phyloP scores from a whole-genome alignment of 2,797 vertebrate genomes.

The Glossophaga mutica region DNA sequence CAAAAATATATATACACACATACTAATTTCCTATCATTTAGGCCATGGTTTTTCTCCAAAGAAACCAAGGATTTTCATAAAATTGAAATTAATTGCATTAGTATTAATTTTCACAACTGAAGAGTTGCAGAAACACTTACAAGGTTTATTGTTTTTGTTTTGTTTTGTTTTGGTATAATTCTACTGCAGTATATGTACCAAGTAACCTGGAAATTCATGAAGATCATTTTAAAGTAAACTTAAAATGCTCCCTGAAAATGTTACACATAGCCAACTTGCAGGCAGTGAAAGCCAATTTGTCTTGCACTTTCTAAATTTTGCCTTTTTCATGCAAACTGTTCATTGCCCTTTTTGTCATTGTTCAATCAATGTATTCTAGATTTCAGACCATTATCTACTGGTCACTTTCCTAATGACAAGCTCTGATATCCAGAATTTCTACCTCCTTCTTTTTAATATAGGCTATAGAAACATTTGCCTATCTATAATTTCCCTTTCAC shows the following conservation, averaged over 20 bases:
- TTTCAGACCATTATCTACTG: neutral
- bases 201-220: slow-evolving; percentile 1
- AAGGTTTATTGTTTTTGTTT: neutral
- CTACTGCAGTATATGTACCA: neutral
- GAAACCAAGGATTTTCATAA: neutral
- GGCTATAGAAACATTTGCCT: neutral
- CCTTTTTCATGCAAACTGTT: neutral
- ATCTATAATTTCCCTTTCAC: neutral
- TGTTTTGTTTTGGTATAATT: neutral
- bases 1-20: neutral
- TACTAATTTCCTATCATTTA: neutral
- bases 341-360: neutral
- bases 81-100: slow-evolving; percentile 8
- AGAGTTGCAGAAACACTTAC: neutral
- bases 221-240: neutral
- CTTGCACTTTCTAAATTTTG: neutral
- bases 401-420: neutral
- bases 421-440: neutral
- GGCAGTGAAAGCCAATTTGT: neutral
- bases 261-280: neutral
- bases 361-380: neutral
- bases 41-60: neutral
- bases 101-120: neutral
- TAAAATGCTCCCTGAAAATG: neutral
- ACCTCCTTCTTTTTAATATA: neutral